Conservation (phyloP, 2,113 vertebrate genomes). For the Potamarius usumacintae region DNA sequence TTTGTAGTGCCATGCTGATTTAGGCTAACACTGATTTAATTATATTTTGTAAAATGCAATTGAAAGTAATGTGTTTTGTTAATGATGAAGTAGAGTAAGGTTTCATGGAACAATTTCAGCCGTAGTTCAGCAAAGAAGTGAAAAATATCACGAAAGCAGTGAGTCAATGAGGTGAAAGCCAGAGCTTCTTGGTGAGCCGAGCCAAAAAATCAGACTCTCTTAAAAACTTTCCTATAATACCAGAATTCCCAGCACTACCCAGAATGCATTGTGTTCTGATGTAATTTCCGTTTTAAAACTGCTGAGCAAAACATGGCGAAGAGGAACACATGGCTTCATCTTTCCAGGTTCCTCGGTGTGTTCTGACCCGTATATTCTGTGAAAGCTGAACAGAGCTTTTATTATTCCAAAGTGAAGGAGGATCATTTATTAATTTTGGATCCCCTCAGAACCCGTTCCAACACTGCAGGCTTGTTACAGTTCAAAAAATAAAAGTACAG, state of each 20-base stretch:
- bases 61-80: background rate
- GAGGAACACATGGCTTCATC: background rate
- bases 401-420: constrained; percentile 28
- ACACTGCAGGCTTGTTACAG: constrained; percentile 18
- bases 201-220: background rate
- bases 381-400: constrained; percentile 36
- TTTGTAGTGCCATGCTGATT: background rate
- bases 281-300: background rate
- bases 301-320: background rate
- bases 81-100: background rate
- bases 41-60: background rate
- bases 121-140: background rate
- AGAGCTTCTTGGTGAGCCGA: background rate
- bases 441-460: constrained; percentile 35
- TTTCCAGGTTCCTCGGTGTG: background rate
- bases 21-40: no score
- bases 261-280: constrained; percentile 3
- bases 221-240: background rate
- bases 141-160: background rate
- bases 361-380: constrained; percentile 15
- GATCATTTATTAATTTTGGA: constrained; percentile 36
- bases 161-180: background rate
- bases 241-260: background rate
- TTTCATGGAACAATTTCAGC: background rate
- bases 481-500: constrained; percentile 34